Conservation (phyloP, 2,113 vertebrate genomes). For the Eleginops maclovinus region DNA sequence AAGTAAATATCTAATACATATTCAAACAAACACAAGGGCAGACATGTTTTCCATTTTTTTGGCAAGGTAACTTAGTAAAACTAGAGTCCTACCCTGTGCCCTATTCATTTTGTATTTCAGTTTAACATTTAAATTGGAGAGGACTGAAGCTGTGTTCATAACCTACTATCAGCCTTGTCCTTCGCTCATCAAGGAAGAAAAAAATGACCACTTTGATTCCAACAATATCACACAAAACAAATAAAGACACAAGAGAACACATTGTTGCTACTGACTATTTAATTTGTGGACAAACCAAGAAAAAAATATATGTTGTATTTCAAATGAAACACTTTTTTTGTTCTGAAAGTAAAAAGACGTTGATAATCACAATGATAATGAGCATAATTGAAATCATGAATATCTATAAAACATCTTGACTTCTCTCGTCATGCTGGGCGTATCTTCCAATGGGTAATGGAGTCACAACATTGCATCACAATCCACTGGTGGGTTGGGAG, state of each 20-base stretch:
- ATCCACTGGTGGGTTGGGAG: conserved; percentile 74
- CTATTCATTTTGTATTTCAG: neutral
- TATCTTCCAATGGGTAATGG: conserved; percentile 79
- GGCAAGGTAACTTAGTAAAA: conserved; percentile 20
- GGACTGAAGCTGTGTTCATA: neutral
- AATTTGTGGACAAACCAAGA: conserved; percentile 83
- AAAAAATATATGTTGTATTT: conserved; percentile 84
- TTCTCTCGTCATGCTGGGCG: conserved; percentile 85
- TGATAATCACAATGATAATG: conserved; percentile 76
- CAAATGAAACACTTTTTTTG: conserved; percentile 73
- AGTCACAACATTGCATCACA: conserved; percentile 82
- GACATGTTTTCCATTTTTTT: neutral
- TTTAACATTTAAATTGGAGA: neutral
- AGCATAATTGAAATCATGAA: conserved; percentile 74
- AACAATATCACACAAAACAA: conserved; percentile 9
- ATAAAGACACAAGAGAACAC: conserved; percentile 47
- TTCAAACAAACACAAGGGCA: conserved; percentile 30
- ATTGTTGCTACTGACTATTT: conserved; percentile 83
- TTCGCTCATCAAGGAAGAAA: neutral
- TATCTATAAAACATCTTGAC: conserved; percentile 82
- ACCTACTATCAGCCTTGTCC: neutral
- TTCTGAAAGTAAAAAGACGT: conserved; percentile 74
- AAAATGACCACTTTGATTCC: neutral
- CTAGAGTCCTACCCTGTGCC: neutral
- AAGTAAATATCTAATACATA: conserved; percentile 8